Evolutionary conservation across 1,140 invertebrate species (phyloP), one percentile per base, ranked within the genome.

Genomic region (Drosophila subpulchrella): DNA sequence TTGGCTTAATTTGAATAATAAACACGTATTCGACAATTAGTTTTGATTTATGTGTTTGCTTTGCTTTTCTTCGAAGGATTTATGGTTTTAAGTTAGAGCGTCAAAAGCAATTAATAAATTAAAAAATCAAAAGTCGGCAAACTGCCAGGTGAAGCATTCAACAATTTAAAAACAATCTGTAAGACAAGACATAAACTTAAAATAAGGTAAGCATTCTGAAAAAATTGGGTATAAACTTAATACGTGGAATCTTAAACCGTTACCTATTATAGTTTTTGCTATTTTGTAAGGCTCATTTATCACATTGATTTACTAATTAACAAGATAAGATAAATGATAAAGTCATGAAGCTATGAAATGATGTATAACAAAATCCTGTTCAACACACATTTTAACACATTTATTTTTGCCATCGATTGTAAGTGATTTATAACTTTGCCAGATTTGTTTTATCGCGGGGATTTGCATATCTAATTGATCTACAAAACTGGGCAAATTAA

Each of bases 401-500:
- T 15, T 61, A 34, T 55, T 51, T 36, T 51, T 30, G 12, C n/a
- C 30, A n/a, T 51, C 12, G 65, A 42, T 27, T 51, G 46, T n/a
- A 36, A 32, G 53, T 68, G 60, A 68, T 68, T 66, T 51, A 65
- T 68, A 38, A 36, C 20, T 38, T 17, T 53, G 24, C 0, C 10
- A 17, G 65, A 63, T 38, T 66, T 36, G 12, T 38, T 68, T 54
- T 68, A 68, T 46, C 61, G 41, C 55, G 39, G 44, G 17, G 17
- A 73, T 75, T 75, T 75, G 73, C 73, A 75, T 75, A 75, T 55
- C 61, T 76, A 76, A 76, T 75, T 75, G 73, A 59, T 76, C 73
- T 67, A 65, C 62, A 76, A 75, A 75, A 76, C 32, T 66, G 34
- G 30, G 44, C 10, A 42, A 67, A 54, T 51, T 75, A 75, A 75